Base-by-base conservation (phyloP, 2,113 vertebrate species). In the Vulpes ferrilata region DNA sequence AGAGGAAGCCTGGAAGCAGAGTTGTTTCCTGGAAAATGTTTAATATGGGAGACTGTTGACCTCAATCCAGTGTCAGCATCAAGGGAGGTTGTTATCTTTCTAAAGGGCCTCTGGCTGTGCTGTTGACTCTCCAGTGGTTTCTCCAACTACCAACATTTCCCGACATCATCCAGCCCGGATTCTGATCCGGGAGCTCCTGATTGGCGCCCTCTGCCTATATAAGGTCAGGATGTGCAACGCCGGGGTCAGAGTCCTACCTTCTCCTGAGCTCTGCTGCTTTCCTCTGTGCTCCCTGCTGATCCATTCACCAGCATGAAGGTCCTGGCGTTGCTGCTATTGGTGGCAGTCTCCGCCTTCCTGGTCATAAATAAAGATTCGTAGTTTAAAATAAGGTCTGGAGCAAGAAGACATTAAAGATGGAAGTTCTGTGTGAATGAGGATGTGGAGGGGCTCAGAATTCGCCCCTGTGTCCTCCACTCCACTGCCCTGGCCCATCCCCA, bases 281-380 rank as follows among this genome's bases (percentile, higher is more conserved):
- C 11, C 30, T 43, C 12, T 69, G 62, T 57, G 16, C 5, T 71
- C 22, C 74, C 17, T 64, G 71, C 13, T 64, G 62, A 48, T 62
- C 27, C 57, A 20, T 7, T 80, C 11, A 55, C 11, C 60, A 62
- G 13, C 9, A 92, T 92, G 96, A 95, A 92, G 22, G 38, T 92
- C 69, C 71, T 88, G 10, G 60, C n/a, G 0, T 10, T 92, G 20
- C 20, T 95, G 2, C 10, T 64, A 2, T n/a, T 91, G 35, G 20
- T 83, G 51, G 93, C 51, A 23, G 5, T 78, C 76, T 95, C 27
- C 11, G 71, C 25, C 20, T 12, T 88, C 25, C 38, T 78, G 35
- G 57, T 1, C 3, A 27, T 96, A 92, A 95, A 78, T 95, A 94
- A 76, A 92, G n/a, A 48, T 32, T 20, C 13, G 65, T 35, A 88